These are phyloP conservation scores for Alitta virens DNA, from an alignment of 2,888 invertebrate species.

Conservation along the genomic window DNA sequence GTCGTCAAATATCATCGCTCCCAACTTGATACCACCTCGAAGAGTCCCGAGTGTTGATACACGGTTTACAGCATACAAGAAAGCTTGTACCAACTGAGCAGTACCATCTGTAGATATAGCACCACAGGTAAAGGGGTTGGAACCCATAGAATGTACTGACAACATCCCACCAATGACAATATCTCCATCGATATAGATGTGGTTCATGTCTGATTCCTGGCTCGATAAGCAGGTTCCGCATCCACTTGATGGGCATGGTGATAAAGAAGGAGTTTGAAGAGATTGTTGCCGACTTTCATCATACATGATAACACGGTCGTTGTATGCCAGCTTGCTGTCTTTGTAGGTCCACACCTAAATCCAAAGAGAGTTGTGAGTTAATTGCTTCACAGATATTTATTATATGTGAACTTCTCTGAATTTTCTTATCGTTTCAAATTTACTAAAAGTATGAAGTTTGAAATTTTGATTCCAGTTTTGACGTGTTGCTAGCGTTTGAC, in stretches of 20 bases:
- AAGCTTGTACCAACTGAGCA: slow-evolving; percentile 38
- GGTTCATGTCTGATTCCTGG: neutral
- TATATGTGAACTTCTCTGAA: too few relatives aligned
- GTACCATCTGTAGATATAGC: slow-evolving; percentile 21
- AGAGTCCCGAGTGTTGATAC: slow-evolving; percentile 17
- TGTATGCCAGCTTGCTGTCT: slow-evolving; percentile 31
- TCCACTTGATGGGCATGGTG: slow-evolving; percentile 36
- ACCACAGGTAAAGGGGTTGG: slow-evolving; percentile 37
- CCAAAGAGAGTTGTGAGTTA: too few relatives aligned
- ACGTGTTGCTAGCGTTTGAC: too few relatives aligned
- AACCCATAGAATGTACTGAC: slow-evolving; percentile 33
- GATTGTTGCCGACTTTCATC: slow-evolving; percentile 26
- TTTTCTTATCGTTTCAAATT: too few relatives aligned
- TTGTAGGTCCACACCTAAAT: slow-evolving; percentile 43
- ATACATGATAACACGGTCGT: slow-evolving; percentile 37
- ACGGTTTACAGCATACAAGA: slow-evolving; percentile 36
- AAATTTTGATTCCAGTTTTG: too few relatives aligned
- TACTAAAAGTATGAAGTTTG: too few relatives aligned
- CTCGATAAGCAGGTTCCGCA: slow-evolving; percentile 4
- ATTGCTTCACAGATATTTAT: too few relatives aligned
- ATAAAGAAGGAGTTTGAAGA: slow-evolving; percentile 32
- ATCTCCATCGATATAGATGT: slow-evolving; percentile 39
- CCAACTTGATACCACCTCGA: slow-evolving; percentile 34
- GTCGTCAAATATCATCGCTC: slow-evolving; percentile 47
- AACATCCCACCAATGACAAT: slow-evolving; percentile 44